A percentile compares a stretch with the other conserved stretches of the same genome.
These are phyloP conservation scores for Stenotaenia linearis DNA, from an alignment of 2,888 invertebrate species.

Conservation along the genomic window DNA sequence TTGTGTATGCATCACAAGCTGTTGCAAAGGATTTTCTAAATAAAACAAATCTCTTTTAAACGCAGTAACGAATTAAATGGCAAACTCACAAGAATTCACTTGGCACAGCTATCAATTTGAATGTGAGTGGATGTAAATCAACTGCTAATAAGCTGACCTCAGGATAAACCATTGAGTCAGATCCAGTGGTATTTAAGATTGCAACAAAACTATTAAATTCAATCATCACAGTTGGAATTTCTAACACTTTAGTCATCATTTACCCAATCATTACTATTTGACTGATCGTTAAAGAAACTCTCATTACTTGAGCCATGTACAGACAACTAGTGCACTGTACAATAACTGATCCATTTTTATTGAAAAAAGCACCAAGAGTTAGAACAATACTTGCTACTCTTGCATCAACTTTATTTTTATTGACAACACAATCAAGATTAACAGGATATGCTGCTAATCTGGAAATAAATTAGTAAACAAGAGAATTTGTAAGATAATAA, in stretches of 20 bases:
- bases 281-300: background rate
- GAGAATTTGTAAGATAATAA: background rate
- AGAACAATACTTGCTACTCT: background rate
- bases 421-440: background rate
- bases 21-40: background rate
- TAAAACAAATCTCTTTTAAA: background rate
- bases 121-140: background rate
- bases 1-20: background rate
- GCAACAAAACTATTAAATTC: background rate
- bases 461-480: background rate
- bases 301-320: background rate
- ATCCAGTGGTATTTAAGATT: background rate
- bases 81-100: background rate
- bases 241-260: no score
- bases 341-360: background rate
- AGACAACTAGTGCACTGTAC: background rate
- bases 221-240: no score
- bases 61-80: background rate
- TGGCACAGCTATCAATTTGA: background rate
- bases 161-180: background rate
- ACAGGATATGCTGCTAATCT: background rate
- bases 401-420: background rate
- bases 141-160: background rate
- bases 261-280: background rate
- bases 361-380: background rate